Conservation (phyloP, 2,888 invertebrate genomes). For the Callyntrura guangdongensis region DNA sequence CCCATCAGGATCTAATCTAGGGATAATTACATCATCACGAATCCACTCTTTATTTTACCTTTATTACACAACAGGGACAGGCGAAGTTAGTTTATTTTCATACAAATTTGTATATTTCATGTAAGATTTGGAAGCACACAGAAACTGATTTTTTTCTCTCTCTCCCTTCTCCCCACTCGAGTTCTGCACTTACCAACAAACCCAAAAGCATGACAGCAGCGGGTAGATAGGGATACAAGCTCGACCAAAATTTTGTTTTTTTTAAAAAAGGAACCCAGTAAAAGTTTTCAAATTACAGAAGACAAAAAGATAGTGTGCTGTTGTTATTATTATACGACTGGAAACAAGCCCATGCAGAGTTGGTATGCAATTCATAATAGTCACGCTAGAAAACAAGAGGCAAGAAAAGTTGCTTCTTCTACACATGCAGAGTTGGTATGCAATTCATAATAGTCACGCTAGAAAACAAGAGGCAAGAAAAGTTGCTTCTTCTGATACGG, state of each 20-base stretch:
- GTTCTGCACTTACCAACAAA: background rate
- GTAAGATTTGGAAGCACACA: conserved; percentile 45
- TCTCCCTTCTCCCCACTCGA: too few species aligned
- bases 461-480: conserved; percentile 22
- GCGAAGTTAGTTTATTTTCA: conserved; percentile 64
- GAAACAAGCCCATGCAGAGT: conserved; percentile 6
- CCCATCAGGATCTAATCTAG: conserved; percentile 69
- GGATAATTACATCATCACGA: conserved; percentile 74
- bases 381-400: background rate
- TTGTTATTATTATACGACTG: conserved; percentile 23
- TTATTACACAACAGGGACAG: conserved; percentile 65
- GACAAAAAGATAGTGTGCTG: conserved; percentile 65
- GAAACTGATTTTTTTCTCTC: conserved; percentile 54
- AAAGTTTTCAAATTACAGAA: conserved; percentile 75
- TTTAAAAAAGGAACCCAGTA: conserved; percentile 27
- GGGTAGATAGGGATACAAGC: too few species aligned
- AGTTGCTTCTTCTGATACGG: background rate
- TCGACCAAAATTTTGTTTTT: background rate
- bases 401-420: conserved; percentile 17
- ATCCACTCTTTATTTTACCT: conserved; percentile 70
- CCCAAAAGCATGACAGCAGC: background rate
- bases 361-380: conserved; percentile 20
- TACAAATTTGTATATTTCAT: conserved; percentile 69
- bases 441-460: background rate
- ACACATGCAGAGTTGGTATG: too few species aligned